Conservation (phyloP, 2,888 invertebrate genomes). For the Sicus ferrugineus region DNA sequence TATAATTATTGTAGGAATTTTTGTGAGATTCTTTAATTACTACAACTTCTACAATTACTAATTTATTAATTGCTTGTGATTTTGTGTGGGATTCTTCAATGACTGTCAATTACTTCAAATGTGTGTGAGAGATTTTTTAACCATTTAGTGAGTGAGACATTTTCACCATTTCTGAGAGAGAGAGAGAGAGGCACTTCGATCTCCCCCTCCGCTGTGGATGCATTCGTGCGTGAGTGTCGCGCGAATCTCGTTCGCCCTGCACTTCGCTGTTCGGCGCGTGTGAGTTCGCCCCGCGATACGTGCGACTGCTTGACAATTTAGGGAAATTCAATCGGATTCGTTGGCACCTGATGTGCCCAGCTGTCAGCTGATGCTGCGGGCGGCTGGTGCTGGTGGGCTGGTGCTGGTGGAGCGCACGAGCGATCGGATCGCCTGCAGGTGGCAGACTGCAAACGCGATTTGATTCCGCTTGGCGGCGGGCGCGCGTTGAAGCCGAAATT, state of each 20-base stretch:
- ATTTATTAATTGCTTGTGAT: too few species aligned
- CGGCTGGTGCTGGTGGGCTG: background rate
- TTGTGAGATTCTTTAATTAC: too few species aligned
- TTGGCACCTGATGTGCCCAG: background rate
- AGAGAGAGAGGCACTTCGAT: background rate
- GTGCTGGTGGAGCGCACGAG: background rate
- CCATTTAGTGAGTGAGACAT: too few species aligned
- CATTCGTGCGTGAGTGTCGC: background rate
- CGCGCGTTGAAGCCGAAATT: slow-evolving; percentile 5
- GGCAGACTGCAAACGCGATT: background rate
- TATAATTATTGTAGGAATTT: too few species aligned
- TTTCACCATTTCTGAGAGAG: background rate
- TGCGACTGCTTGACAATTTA: slow-evolving; percentile 19
- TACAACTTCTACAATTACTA: too few species aligned
- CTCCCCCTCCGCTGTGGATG: background rate
- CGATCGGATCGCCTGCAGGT: background rate
- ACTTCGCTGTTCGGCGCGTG: background rate
- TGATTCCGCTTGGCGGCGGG: background rate
- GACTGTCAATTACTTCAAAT: background rate
- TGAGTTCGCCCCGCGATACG: background rate
- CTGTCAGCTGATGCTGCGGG: background rate
- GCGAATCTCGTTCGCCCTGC: slow-evolving; percentile 2
- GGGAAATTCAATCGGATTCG: slow-evolving; percentile 13
- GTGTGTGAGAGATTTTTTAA: background rate
- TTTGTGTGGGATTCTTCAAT: too few species aligned